These are phyloP conservation scores for Saturnia pavonia DNA, from an alignment of 2,888 invertebrate species.

Conservation along the genomic window DNA sequence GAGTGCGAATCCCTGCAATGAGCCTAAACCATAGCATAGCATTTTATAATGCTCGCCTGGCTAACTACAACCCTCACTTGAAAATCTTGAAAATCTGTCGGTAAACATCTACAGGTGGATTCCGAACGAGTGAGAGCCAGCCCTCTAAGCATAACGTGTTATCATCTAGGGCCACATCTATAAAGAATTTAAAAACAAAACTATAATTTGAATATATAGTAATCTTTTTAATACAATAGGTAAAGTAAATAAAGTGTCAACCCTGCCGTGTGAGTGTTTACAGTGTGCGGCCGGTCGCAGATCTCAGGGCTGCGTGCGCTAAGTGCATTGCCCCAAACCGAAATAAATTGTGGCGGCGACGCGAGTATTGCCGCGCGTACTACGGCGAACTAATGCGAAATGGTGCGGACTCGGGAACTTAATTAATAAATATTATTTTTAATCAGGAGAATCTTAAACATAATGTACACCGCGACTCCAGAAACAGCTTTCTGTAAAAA, in stretches of 20 bases:
- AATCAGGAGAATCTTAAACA: neutral
- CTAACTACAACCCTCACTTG: too few species aligned
- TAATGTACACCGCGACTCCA: neutral
- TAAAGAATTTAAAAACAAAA: too few species aligned
- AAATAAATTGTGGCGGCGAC: slow-evolving; percentile 78
- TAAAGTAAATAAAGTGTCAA: neutral
- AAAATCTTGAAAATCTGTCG: too few species aligned
- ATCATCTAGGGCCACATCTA: too few species aligned
- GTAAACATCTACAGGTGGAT: too few species aligned
- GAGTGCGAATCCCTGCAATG: too few species aligned
- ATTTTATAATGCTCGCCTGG: too few species aligned
- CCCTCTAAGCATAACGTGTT: too few species aligned
- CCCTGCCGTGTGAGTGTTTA: slow-evolving; percentile 54
- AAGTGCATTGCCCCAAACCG: slow-evolving; percentile 80
- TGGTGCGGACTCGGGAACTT: neutral
- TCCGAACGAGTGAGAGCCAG: too few species aligned
- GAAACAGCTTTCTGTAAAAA: too few species aligned
- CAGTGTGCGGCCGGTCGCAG: slow-evolving; percentile 65
- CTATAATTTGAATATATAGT: neutral
- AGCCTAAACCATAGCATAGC: too few species aligned
- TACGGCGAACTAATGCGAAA: slow-evolving; percentile 8
- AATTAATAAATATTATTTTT: neutral
- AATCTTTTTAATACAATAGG: neutral
- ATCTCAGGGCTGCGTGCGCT: slow-evolving; percentile 72
- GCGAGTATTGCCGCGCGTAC: slow-evolving; percentile 18